Evolutionary conservation across 2,113 vertebrate species (phyloP).

Genomic region (Ictidomys tridecemlineatus): DNA sequence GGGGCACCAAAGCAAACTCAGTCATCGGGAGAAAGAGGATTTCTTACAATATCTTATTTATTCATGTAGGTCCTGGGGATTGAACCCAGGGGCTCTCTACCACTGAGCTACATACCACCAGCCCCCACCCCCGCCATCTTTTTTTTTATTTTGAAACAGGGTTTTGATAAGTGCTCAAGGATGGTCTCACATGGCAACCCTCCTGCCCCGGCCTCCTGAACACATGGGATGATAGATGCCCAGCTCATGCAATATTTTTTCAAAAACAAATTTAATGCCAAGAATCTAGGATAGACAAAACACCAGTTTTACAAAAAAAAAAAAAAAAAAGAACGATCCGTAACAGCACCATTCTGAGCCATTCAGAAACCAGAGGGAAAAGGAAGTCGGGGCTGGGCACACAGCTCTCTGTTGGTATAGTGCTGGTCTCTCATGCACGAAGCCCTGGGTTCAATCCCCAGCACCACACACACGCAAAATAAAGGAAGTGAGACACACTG

Average conservation of each 20-base stretch:
- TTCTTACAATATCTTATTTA: neutral
- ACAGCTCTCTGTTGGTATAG: no score
- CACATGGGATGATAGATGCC: no score
- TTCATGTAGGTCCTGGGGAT: no score
- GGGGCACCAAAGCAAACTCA: neutral
- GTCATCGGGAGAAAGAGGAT: neutral
- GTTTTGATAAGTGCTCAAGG: no score
- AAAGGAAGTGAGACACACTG: neutral
- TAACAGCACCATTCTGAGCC: neutral
- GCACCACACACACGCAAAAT: no score
- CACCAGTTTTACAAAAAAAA: neutral
- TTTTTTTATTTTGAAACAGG: neutral
- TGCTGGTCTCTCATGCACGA: no score
- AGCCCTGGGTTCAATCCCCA: no score
- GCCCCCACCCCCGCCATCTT: no score
- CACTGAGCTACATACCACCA: no score
- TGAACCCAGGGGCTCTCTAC: no score
- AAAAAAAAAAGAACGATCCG: neutral
- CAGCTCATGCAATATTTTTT: neutral
- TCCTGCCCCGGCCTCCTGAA: no score
- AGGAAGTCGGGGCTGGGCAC: neutral
- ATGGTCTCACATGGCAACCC: no score
- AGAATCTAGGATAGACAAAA: neutral
- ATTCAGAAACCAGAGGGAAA: neutral
- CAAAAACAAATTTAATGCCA: conserved; percentile 27